A percentile compares a stretch with the other conserved stretches of the same genome.
phyloP scores from a whole-genome alignment of 2,888 invertebrate species.

The Notodonta dromedarius region DNA sequence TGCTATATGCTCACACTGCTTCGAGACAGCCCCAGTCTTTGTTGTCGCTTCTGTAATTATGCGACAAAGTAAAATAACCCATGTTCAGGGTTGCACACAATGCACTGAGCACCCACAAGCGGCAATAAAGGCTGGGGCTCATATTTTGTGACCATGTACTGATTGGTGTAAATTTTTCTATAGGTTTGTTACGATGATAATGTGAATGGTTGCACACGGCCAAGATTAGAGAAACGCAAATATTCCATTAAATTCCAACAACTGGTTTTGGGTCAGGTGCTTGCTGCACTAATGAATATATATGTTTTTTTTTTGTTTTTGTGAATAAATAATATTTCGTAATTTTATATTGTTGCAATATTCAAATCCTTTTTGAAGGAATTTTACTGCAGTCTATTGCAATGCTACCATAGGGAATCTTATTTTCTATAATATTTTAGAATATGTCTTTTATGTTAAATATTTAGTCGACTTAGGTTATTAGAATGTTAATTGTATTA shows the following conservation, averaged over 20 bases:
- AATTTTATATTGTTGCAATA: constrained; percentile 43
- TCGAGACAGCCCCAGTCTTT: constrained; percentile 75
- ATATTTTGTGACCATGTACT: constrained; percentile 69
- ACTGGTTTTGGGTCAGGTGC: constrained; percentile 67
- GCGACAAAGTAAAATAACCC: constrained; percentile 13
- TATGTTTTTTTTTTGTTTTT: constrained; percentile 43
- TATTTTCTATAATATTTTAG: constrained; percentile 71
- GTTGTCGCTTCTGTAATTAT: constrained; percentile 35
- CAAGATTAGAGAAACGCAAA: constrained; percentile 45
- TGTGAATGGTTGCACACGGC: constrained; percentile 50
- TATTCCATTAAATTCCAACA: constrained; percentile 51
- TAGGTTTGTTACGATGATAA: constrained; percentile 74
- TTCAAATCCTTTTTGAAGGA: constrained; percentile 43
- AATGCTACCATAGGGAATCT: constrained; percentile 66
- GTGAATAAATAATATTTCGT: constrained; percentile 52
- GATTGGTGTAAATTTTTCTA: constrained; percentile 83
- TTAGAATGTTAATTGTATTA: constrained; percentile 79
- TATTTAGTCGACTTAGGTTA: constrained; percentile 81
- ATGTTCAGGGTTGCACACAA: not conserved
- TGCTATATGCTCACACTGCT: constrained; percentile 69
- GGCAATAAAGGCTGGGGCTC: constrained; percentile 72
- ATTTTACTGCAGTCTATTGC: constrained; percentile 54
- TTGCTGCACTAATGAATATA: constrained; percentile 53
- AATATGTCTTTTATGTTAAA: constrained; percentile 75
- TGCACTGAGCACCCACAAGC: constrained; percentile 8